These are phyloP conservation scores for Patella depressa DNA, from an alignment of 2,888 invertebrate species.

Conservation along the genomic window DNA sequence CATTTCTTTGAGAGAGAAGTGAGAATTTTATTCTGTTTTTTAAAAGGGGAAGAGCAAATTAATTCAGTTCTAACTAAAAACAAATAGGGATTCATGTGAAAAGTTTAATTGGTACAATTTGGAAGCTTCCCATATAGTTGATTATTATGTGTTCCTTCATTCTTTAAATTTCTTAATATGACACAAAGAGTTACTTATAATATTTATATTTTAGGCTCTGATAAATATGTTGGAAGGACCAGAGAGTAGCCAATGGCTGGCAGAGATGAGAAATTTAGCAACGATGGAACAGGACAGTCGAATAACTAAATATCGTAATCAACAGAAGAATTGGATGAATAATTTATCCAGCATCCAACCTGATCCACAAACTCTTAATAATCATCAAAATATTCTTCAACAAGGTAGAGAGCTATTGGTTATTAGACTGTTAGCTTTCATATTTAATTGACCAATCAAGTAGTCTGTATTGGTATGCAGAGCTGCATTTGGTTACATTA, in stretches of 20 bases:
- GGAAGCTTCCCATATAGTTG: too few species aligned
- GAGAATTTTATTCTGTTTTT: constrained; percentile 7
- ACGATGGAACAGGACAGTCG: constrained; percentile 46
- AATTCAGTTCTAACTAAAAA: too few species aligned
- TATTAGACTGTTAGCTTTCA: background rate
- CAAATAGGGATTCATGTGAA: too few species aligned
- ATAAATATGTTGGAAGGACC: constrained; percentile 55
- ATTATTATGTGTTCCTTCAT: too few species aligned
- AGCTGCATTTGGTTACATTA: too few species aligned
- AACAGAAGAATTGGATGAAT: constrained; percentile 56
- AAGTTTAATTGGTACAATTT: too few species aligned
- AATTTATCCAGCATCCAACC: constrained; percentile 17
- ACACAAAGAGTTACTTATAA: too few species aligned
- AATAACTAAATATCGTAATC: constrained; percentile 52
- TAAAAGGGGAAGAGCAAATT: too few species aligned
- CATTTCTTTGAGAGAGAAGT: constrained; percentile 63
- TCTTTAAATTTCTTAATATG: too few species aligned
- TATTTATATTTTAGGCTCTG: constrained; percentile 42
- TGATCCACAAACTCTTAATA: constrained; percentile 9
- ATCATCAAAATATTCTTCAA: constrained; percentile 46
- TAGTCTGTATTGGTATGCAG: too few species aligned
- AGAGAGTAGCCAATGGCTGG: constrained; percentile 41
- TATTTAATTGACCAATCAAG: too few species aligned
- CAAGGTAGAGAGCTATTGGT: constrained; percentile 46
- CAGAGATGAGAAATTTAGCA: constrained; percentile 41